Percentiles rank a stretch among this genome's conserved stretches.
phyloP scores from a whole-genome alignment of 2,113 vertebrate genomes.

The Hylia prasina region DNA sequence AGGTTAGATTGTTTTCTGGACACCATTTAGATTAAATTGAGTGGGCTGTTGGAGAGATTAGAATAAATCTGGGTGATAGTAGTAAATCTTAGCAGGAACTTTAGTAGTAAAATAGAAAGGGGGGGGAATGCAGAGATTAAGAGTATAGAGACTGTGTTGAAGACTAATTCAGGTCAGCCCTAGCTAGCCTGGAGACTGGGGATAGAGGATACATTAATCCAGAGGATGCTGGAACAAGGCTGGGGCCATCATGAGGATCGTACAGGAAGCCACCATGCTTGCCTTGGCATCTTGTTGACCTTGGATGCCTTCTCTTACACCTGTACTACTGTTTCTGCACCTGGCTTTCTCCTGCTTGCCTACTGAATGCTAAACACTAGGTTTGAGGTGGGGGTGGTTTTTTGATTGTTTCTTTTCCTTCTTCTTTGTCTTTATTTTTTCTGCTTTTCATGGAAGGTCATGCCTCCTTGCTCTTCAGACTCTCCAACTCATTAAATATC shows the following conservation, averaged over 20 bases:
- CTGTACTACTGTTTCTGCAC: not conserved
- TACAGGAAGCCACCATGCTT: not conserved
- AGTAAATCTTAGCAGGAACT: not conserved
- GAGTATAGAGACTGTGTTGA: not conserved
- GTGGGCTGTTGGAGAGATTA: not conserved
- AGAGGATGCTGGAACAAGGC: not conserved
- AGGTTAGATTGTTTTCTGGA: not conserved
- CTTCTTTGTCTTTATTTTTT: not conserved
- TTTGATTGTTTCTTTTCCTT: not conserved
- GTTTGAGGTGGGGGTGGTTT: too few relatives aligned
- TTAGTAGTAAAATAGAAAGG: not conserved
- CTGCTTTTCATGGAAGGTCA: not conserved
- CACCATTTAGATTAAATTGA: not conserved
- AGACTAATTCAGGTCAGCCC: not conserved
- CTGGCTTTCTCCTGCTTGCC: not conserved
- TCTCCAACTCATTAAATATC: not conserved
- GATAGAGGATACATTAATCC: not conserved
- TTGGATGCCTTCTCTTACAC: not conserved
- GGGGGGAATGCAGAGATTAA: not conserved
- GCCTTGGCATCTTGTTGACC: not conserved
- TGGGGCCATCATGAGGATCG: not conserved
- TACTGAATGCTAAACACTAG: not conserved
- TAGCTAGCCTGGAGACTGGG: not conserved
- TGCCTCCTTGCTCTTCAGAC: not conserved
- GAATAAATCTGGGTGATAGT: not conserved